Evolutionary conservation across 2,113 vertebrate genomes (phyloP).

Genomic region (Etheostoma spectabile): DNA sequence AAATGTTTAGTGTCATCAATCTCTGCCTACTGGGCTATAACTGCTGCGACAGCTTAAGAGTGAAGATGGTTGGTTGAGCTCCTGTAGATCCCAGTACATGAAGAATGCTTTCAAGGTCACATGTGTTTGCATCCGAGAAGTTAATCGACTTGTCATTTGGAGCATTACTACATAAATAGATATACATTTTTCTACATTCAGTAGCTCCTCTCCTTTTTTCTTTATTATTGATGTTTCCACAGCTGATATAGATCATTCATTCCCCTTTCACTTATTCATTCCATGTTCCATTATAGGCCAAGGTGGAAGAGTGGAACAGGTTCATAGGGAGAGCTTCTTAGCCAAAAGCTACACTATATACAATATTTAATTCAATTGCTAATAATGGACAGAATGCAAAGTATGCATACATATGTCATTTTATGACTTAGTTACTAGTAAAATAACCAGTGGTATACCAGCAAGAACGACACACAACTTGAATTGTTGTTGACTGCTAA

Average conservation of each 20-base stretch:
- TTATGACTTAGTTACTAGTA: background rate
- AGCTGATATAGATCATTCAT: background rate
- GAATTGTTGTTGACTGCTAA: background rate
- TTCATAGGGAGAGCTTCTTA: background rate
- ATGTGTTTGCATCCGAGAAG: background rate
- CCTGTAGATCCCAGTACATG: slow-evolving; percentile 7
- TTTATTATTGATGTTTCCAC: background rate
- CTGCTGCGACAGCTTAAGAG: slow-evolving; percentile 57
- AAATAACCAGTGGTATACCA: background rate
- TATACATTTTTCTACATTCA: no score
- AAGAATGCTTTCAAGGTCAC: slow-evolving; percentile 41
- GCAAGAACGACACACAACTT: background rate
- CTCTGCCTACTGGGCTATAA: slow-evolving; percentile 43
- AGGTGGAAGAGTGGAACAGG: background rate
- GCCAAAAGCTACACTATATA: background rate
- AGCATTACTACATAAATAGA: background rate
- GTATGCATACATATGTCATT: background rate
- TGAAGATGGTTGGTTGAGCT: slow-evolving; percentile 48
- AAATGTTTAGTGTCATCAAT: slow-evolving; percentile 70
- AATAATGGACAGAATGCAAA: background rate
- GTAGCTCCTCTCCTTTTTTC: background rate
- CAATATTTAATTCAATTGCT: background rate
- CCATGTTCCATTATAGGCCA: background rate
- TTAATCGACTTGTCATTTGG: slow-evolving; percentile 3
- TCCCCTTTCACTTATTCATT: background rate